Percentiles rank a stretch among this genome's conserved stretches.
phyloP scores from a whole-genome alignment of 1,140 invertebrate genomes.

The Sweltsa coloradensis region DNA sequence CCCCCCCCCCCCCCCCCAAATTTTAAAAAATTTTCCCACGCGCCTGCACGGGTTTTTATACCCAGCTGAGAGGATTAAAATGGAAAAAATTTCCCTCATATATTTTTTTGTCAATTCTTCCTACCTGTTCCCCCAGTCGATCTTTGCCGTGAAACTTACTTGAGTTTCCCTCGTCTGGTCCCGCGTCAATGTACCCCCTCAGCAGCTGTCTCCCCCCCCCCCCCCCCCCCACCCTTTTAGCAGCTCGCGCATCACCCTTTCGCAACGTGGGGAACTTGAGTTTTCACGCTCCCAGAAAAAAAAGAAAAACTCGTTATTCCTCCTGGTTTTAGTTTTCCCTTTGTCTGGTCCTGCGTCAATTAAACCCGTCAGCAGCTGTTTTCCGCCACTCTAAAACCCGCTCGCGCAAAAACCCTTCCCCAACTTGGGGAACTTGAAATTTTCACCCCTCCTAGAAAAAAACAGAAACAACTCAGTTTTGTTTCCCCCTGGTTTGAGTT shows the following conservation, averaged over 20 bases:
- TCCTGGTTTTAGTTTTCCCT: no score
- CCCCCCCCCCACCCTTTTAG: conserved; percentile 73
- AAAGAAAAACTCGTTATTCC: no score
- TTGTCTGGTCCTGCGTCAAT: no score
- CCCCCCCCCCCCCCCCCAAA: no score
- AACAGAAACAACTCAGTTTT: no score
- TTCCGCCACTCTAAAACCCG: no score
- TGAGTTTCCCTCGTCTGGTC: conserved; percentile 73
- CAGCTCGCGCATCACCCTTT: conserved; percentile 79
- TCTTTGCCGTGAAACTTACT: conserved; percentile 79
- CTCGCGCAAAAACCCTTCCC: no score
- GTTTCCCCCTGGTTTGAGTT: no score
- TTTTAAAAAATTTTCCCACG: not conserved
- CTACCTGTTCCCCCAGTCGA: conserved; percentile 93
- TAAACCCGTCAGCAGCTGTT: no score
- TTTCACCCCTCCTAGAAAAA: no score
- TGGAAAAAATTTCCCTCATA: conserved; percentile 3
- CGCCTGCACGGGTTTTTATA: not conserved
- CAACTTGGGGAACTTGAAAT: no score
- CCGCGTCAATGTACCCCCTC: conserved; percentile 72
- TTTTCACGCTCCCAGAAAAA: no score
- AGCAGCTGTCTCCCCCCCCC: conserved; percentile 72
- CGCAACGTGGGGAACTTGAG: conserved; percentile 67
- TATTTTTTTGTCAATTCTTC: conserved; percentile 26
- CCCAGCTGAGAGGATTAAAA: not conserved